Conservation (phyloP, 2,888 invertebrate genomes). For the Calameuta filiformis region DNA sequence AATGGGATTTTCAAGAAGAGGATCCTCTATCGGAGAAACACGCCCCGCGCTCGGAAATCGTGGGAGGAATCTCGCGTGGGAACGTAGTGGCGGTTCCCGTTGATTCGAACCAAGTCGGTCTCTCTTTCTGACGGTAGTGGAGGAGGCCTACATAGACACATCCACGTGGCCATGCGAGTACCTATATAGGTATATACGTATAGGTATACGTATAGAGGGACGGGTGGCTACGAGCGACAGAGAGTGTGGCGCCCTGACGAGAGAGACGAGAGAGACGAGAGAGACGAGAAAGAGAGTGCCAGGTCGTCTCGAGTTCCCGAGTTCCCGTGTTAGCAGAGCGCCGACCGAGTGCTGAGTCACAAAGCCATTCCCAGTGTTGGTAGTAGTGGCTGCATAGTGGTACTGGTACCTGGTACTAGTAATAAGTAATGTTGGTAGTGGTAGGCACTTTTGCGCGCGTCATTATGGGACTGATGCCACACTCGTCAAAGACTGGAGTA, state of each 20-base stretch:
- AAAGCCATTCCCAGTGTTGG: conserved; percentile 14
- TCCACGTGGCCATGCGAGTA: neutral
- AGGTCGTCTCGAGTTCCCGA: conserved; percentile 1
- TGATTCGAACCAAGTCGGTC: conserved; percentile 19
- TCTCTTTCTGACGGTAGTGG: conserved; percentile 3
- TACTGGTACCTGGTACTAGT: neutral
- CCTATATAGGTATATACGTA: neutral
- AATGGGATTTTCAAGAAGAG: conserved; percentile 20
- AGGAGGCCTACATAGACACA: neutral
- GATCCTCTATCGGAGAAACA: conserved; percentile 37
- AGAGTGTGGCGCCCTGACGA: neutral
- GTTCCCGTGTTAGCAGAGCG: neutral
- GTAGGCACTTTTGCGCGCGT: neutral
- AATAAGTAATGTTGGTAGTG: neutral
- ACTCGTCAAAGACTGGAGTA: neutral
- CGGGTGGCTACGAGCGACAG: neutral
- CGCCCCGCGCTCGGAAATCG: conserved; percentile 39
- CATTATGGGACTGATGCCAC: conserved; percentile 4
- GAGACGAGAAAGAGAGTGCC: neutral
- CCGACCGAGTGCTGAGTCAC: conserved; percentile 24
- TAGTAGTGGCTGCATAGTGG: neutral
- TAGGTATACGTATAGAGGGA: too few relatives aligned
- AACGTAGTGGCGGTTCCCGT: conserved; percentile 27
- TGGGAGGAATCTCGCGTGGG: conserved; percentile 54
- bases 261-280: too few relatives aligned